Conservation (phyloP, 2,888 invertebrate species). For the Ephialtes manifestator region DNA sequence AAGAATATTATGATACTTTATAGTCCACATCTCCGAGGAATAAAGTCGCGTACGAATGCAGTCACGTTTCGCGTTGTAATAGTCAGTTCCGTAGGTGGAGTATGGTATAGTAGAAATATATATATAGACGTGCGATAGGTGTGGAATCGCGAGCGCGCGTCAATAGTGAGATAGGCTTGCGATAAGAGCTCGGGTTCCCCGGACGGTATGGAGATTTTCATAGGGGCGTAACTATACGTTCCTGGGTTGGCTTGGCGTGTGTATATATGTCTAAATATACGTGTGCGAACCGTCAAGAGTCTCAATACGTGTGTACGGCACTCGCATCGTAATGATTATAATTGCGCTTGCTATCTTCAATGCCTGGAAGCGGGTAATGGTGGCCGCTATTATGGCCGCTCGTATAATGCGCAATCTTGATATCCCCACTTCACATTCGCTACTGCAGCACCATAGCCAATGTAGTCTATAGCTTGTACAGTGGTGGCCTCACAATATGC, state of each 20-base stretch:
- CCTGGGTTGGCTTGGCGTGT: slow-evolving; percentile 16
- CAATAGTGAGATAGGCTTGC: slow-evolving; percentile 59
- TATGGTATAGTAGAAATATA: neutral
- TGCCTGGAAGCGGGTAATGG: slow-evolving; percentile 81
- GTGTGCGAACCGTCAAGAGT: neutral
- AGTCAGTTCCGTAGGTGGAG: neutral
- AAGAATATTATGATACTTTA: slow-evolving; percentile 5
- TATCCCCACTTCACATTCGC: slow-evolving; percentile 77
- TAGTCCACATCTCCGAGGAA: neutral
- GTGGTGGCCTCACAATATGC: neutral
- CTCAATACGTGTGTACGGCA: slow-evolving; percentile 35
- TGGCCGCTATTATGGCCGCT: slow-evolving; percentile 83
- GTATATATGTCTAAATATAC: neutral
- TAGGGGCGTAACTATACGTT: slow-evolving; percentile 74
- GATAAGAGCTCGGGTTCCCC: slow-evolving; percentile 62
- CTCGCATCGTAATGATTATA: slow-evolving; percentile 82
- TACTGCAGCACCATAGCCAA: slow-evolving; percentile 16
- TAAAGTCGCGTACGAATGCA: slow-evolving; percentile 32
- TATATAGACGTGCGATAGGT: slow-evolving; percentile 22
- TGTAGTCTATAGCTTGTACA: neutral
- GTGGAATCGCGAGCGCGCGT: slow-evolving; percentile 60
- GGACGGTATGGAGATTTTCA: slow-evolving; percentile 75
- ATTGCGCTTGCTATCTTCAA: slow-evolving; percentile 84
- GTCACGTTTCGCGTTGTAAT: slow-evolving; percentile 37
- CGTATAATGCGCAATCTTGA: slow-evolving; percentile 84